A percentile compares a stretch with the other conserved stretches of the same genome.
Evolutionary conservation across 2,113 vertebrate genomes (phyloP).

Genomic region (Rynchops niger): DNA sequence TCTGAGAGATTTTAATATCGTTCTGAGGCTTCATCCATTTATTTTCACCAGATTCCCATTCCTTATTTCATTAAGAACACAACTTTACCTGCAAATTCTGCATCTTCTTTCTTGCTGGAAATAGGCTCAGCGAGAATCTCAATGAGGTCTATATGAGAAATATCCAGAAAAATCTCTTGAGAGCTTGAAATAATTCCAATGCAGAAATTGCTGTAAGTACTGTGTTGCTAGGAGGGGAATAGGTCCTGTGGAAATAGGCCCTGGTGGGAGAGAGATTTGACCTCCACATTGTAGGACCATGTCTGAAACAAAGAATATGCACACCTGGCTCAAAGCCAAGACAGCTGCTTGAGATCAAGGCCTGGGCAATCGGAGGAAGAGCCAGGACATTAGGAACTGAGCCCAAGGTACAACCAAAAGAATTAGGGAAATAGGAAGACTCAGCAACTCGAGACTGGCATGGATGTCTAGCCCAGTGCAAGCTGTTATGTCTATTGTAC

Average conservation of each 20-base stretch:
- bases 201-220: background rate
- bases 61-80: background rate
- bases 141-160: background rate
- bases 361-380: background rate
- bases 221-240: background rate
- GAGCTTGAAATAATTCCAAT: background rate
- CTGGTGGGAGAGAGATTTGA: background rate
- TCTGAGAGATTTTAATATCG: background rate
- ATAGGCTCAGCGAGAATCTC: background rate
- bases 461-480: background rate
- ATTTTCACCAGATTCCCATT: background rate
- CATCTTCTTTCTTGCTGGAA: background rate
- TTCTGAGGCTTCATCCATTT: background rate
- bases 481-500: background rate
- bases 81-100: background rate
- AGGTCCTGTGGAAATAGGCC: background rate
- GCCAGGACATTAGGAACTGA: background rate
- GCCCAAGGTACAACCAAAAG: background rate
- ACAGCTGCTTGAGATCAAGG: background rate
- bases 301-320: background rate
- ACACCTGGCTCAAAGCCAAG: background rate
- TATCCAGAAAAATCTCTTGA: background rate
- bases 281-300: background rate
- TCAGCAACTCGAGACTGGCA: background rate
- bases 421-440: background rate